Base-by-base conservation (phyloP, 1,140 invertebrate species). In the Nebria ingens region DNA sequence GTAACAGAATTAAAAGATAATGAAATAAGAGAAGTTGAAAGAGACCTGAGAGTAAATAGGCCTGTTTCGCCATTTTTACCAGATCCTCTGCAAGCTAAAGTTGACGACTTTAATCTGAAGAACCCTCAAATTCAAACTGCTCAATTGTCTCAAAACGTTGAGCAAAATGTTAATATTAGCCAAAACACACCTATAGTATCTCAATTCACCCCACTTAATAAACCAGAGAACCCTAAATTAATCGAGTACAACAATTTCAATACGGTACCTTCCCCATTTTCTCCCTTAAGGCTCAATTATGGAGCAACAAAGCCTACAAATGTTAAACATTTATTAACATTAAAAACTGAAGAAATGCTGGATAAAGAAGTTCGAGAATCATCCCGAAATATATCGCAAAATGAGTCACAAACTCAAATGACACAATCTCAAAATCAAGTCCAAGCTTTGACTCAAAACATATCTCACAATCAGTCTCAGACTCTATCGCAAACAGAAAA, bases 21-120 rank as follows among this genome's bases (percentile, higher is more conserved):
- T 49, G 17, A 53, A 11, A 21, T 68, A 55, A 29, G 53, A 34
- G 21, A 55, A 19, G 52, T 57, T 38, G 29, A 21, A 12, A 12
- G 19, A 21, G 38, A 58, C 25, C 15, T 50, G 54, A 58, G 54
- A 23, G 45, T 58, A 3, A 60, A 58, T 50, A 51, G 61, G 13
- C 38, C 65, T 1, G 59, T 67, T 38, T 60, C 62, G 19, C 64
- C 62, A 2, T 34, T 34, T n/a, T n/a, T n/a, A n/a, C n/a, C n/a
- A n/a, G n/a, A n/a, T n/a, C n/a, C n/a, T n/a, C n/a, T n/a, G n/a
- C n/a, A n/a, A n/a, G n/a, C n/a, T n/a, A n/a, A n/a, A n/a, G n/a
- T n/a, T n/a, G n/a, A n/a, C n/a, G n/a, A n/a, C n/a, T n/a, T n/a
- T n/a, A n/a, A n/a, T n/a, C n/a, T n/a, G n/a, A n/a, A n/a, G n/a